These are phyloP conservation scores for Lycorma delicatula DNA, from an alignment of 1,140 invertebrate species.

Conservation along the genomic window DNA sequence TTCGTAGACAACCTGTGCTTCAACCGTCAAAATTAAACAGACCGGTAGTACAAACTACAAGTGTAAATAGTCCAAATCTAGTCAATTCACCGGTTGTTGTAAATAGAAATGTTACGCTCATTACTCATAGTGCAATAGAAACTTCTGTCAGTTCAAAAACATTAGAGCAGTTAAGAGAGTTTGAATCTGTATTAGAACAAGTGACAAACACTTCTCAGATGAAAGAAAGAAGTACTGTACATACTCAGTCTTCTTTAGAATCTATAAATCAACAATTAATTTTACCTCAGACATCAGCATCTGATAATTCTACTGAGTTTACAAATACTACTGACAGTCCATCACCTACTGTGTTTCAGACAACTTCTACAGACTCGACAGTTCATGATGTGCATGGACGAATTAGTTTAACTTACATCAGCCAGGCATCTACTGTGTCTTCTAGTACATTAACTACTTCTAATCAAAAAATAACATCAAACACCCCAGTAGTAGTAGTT, in stretches of 20 bases:
- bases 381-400: conserved; percentile 21
- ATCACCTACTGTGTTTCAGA: conserved; percentile 13
- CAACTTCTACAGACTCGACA: conserved; percentile 17
- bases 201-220: conserved; percentile 38
- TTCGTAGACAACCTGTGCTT: conserved; percentile 14
- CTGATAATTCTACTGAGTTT: conserved; percentile 10
- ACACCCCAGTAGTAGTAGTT: conserved; percentile 49
- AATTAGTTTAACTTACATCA: conserved; percentile 24
- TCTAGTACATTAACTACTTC: conserved; percentile 10
- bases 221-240: conserved; percentile 58
- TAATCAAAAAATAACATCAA: conserved; percentile 40
- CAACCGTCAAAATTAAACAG: conserved; percentile 39
- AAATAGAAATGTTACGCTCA: conserved; percentile 32
- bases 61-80: conserved; percentile 12
- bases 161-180: conserved; percentile 66
- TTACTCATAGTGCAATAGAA: conserved; percentile 40
- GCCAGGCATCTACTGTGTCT: conserved; percentile 12
- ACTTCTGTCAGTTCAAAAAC: conserved; percentile 49
- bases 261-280: conserved; percentile 14
- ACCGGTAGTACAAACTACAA: conserved; percentile 46
- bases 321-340: conserved; percentile 10
- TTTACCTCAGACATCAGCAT: conserved; percentile 2
- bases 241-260: conserved; percentile 16
- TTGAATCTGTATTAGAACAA: conserved; percentile 72
- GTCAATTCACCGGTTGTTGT: conserved; percentile 36